Percentiles rank a stretch among this genome's conserved stretches.
These are phyloP conservation scores for Cerceris ruficornis DNA, from an alignment of 2,888 invertebrate genomes.

Conservation along the genomic window DNA sequence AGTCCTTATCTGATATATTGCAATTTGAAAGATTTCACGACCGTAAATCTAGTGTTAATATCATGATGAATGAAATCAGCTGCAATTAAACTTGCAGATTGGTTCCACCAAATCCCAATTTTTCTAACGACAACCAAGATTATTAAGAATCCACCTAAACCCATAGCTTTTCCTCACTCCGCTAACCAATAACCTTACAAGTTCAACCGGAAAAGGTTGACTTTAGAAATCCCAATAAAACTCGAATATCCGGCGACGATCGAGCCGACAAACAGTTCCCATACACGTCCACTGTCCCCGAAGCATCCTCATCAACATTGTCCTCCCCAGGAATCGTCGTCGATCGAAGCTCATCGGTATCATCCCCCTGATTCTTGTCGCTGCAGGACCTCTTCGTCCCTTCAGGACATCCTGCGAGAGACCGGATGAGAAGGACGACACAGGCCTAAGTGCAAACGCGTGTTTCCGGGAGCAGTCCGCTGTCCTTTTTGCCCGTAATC, in stretches of 20 bases:
- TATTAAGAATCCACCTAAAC: no score
- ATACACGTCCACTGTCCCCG: no score
- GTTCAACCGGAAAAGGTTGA: no score
- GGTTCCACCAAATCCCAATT: constrained; percentile 34
- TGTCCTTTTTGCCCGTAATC: constrained; percentile 63
- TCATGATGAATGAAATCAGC: constrained; percentile 29
- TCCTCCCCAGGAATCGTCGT: background rate
- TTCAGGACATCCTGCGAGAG: background rate
- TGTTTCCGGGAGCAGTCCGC: constrained; percentile 68
- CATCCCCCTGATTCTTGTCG: background rate
- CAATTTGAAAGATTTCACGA: no score
- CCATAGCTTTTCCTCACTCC: no score
- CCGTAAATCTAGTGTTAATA: no score
- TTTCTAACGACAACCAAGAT: constrained; percentile 7
- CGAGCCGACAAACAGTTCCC: no score
- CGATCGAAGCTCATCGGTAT: background rate
- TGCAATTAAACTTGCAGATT: constrained; percentile 14
- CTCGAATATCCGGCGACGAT: no score
- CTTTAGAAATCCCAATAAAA: no score
- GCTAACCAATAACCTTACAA: no score
- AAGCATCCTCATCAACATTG: background rate
- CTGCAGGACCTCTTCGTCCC: background rate
- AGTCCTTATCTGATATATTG: no score
- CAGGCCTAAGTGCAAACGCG: constrained; percentile 78
- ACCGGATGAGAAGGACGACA: constrained; percentile 25